Conservation (phyloP, 1,140 invertebrate species). For the Heterodera schachtii region DNA sequence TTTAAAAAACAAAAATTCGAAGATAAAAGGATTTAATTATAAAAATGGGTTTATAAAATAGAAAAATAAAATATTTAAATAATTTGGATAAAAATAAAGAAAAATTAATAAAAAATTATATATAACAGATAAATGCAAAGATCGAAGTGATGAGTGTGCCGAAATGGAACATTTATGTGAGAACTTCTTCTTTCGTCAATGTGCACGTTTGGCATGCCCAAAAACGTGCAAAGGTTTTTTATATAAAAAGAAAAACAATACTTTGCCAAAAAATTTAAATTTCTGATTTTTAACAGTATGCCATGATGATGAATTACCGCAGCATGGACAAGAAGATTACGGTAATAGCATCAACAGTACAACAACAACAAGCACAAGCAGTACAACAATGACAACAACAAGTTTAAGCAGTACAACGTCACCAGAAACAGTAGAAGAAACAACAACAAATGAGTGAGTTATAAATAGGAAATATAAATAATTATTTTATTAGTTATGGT, state of each 20-base stretch:
- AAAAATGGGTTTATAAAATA: neutral
- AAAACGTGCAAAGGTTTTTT: conserved; percentile 7
- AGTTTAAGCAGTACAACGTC: neutral
- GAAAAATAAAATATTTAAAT: neutral
- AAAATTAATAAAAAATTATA: neutral
- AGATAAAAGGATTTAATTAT: too few relatives aligned
- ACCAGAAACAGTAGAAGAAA: neutral
- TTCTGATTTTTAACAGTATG: neutral
- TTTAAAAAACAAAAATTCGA: too few relatives aligned
- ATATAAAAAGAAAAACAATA: neutral
- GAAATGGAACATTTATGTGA: neutral
- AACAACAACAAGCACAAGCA: neutral
- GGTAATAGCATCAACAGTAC: neutral
- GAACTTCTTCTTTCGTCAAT: neutral
- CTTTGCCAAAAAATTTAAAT: neutral
- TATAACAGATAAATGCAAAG: neutral
- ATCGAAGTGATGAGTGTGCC: neutral
- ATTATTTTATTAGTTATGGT: too few relatives aligned
- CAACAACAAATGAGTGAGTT: conserved; percentile 7
- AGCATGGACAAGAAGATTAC: neutral
- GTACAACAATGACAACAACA: neutral
- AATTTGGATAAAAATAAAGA: neutral
- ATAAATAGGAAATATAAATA: too few relatives aligned
- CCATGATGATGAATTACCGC: neutral
- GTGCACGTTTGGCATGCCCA: neutral